Evolutionary conservation across 30 jellyfish, hydroid and myxozoan species (phyloP), one percentile per base, ranked within the genome.

Genomic region (Clytia hemisphaerica): DNA sequence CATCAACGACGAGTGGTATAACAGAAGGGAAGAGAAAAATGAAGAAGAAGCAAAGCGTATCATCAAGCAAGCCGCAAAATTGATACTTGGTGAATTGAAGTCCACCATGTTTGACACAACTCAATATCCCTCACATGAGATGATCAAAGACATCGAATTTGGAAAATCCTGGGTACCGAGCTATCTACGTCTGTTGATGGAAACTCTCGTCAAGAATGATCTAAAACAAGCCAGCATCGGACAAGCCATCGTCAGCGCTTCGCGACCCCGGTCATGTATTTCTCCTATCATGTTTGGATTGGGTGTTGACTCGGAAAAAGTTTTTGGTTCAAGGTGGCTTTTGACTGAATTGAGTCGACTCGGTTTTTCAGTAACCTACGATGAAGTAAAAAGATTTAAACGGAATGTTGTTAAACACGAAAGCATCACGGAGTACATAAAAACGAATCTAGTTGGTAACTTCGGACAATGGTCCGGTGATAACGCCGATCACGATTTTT

Each of bases 301-400:
- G n/a, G 75, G 82, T 46, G 82, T 69, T 4, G 82, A 69, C 32
- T n/a, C 50, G 61, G 76, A 51, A 55, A 74, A 69, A 46, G 75
- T 48, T 30, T 45, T 69, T 46, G 75, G 76, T 26, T 69, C 82
- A 27, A 47, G 36, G 58, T 69, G 75, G 75, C 61, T 51, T 30
- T 32, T 69, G 37, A 46, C 51, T n/a, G 58, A 69, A 69, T 6
- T 50, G 37, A 18, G n/a, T 25, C 6, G 76, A 36, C 75, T 69
- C 9, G 77, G 79, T 40, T 67, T 69, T 45, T 45, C 78, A 18
- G 46, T 69, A 25, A 19, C 76, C 61, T 69, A 69, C 34, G 82
- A 69, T 36, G 82, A 69, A 49, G 82, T 69, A 58, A 69, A 74
- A 28, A 25, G 82, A 44, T 69, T 19, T 27, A 47, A 69, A 40